Evolutionary conservation across 2,888 invertebrate species (phyloP).

Genomic region (Trachelus troglodyta): DNA sequence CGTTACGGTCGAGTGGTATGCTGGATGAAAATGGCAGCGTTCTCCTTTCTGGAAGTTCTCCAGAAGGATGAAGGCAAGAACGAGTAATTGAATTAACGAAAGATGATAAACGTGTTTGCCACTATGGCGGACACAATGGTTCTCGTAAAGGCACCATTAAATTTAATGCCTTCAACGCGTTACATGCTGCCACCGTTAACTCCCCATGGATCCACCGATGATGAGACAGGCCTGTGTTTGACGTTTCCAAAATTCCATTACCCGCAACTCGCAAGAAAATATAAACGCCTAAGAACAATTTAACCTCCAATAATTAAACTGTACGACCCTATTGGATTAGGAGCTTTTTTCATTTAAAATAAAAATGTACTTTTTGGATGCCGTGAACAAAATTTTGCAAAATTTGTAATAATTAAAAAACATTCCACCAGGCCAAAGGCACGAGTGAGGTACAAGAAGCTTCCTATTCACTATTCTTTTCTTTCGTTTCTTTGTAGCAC

Average conservation of each 20-base stretch:
- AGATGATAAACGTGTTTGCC: constrained; percentile 6
- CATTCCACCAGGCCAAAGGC: background rate
- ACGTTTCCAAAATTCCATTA: background rate
- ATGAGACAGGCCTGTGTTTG: background rate
- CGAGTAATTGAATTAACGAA: constrained; percentile 9
- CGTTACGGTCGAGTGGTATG: background rate
- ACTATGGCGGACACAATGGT: constrained; percentile 9
- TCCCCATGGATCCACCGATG: background rate
- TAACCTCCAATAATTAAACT: background rate
- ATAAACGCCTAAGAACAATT: background rate
- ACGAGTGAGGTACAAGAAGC: background rate
- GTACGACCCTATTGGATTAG: background rate
- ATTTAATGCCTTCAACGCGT: constrained; percentile 41
- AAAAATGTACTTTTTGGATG: background rate
- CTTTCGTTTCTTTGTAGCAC: background rate
- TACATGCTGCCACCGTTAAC: constrained; percentile 13
- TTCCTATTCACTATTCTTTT: background rate
- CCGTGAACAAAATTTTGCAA: background rate
- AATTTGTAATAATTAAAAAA: no score
- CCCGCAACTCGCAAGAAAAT: background rate
- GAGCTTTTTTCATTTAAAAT: background rate
- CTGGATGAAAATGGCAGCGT: background rate
- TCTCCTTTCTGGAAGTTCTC: background rate
- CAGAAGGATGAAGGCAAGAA: background rate
- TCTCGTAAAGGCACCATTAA: constrained; percentile 31